Base-by-base conservation (phyloP, 2,113 vertebrate genomes). In the Prietella phreatophila region DNA sequence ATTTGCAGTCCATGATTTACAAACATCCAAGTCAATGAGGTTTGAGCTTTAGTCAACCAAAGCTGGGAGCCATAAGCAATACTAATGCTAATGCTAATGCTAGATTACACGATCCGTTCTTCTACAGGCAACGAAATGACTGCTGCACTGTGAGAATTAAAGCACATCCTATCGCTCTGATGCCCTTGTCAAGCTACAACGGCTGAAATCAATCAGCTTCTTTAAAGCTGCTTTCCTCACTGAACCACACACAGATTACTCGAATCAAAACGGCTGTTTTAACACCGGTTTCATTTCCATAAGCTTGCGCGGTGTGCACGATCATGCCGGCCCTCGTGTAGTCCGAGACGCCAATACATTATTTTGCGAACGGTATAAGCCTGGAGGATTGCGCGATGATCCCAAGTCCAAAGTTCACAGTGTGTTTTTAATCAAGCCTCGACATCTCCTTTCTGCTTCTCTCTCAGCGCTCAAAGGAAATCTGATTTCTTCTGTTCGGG, bases 351-450 rank as follows among this genome's bases (percentile, higher is more conserved):
- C 61, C 81, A 25, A 73, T 73, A 61, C 87, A 73, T 84, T 69
- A 53, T 30, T 61, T 56, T 2, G 39, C n/a, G 61, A 80, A 80
- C 39, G 58, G 63, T 75, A n/a, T 73, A 86, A 84, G 82, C 71
- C 84, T 73, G 79, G 33, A 50, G 75, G 69, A 85, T 85, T 88
- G 86, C 10, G n/a, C 13, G 25, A 83, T 80, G 80, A 55, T 84
- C 63, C 73, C 11, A 27, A 73, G 87, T 80, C 87, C 63, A 84
- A 88, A 84, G 89, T 86, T 90, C 86, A 84, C 27, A 67, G 84
- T 84, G 86, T 71, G 86, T 73, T 89, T 88, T 87, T 91, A 90
- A 91, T 90, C 85, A 88, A 85, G 78, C 61, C 83, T 50, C 55
- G 56, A 50, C 91, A 92, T 93, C 87, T 88, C 27, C 53, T 47